Evolutionary conservation across 2,888 invertebrate genomes (phyloP).

Genomic region (Acrobasis suavella): DNA sequence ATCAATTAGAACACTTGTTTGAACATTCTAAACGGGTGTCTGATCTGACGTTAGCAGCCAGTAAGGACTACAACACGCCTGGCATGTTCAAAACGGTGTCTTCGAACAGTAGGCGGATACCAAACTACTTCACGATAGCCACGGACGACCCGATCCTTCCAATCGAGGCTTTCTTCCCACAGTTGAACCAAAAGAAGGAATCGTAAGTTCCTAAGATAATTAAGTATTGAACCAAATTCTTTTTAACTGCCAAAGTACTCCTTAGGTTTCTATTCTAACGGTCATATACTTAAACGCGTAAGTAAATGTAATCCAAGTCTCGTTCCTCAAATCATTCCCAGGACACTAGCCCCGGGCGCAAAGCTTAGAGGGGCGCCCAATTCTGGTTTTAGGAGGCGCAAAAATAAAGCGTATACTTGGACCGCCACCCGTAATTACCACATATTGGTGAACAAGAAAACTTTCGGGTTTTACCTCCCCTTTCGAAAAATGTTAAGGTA

Average conservation of each 20-base stretch:
- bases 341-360: too few species aligned
- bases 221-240: slow-evolving; percentile 63
- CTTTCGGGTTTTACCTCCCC: too few species aligned
- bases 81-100: slow-evolving; percentile 87
- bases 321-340: too few species aligned
- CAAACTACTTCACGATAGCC: slow-evolving; percentile 87
- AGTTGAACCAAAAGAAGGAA: slow-evolving; percentile 84
- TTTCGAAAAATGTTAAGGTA: too few species aligned
- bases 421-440: too few species aligned
- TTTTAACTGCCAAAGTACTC: slow-evolving; percentile 70
- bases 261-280: slow-evolving; percentile 33
- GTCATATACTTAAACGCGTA: slow-evolving; percentile 10
- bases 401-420: too few species aligned
- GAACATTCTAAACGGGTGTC: slow-evolving; percentile 86
- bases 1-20: slow-evolving; percentile 67
- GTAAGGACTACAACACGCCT: slow-evolving; percentile 87
- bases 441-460: too few species aligned
- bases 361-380: too few species aligned
- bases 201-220: slow-evolving; percentile 61
- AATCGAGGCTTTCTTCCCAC: slow-evolving; percentile 91
- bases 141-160: slow-evolving; percentile 91
- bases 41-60: slow-evolving; percentile 87
- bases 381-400: too few species aligned
- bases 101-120: slow-evolving; percentile 83
- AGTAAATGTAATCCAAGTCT: too few species aligned